A percentile compares a stretch with the other conserved stretches of the same genome.
Evolutionary conservation across 1,140 invertebrate species (phyloP).

Genomic region (Heliconius hermathena): DNA sequence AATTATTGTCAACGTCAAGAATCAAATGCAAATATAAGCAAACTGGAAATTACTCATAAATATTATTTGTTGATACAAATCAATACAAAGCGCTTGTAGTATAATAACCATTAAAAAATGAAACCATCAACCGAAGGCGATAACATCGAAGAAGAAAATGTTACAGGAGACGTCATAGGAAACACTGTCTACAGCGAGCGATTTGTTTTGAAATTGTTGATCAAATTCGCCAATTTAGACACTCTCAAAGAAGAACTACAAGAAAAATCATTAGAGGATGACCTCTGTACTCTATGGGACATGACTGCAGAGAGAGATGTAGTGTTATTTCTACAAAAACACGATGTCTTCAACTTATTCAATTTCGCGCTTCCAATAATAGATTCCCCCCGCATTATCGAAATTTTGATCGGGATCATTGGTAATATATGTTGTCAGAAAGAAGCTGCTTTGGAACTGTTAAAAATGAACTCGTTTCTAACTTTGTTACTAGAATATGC

Average conservation of each 20-base stretch:
- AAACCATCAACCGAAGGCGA: constrained; percentile 51
- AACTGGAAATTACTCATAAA: background rate
- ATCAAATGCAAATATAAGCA: background rate
- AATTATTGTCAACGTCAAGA: background rate
- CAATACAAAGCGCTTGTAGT: background rate
- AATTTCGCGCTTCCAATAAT: constrained; percentile 77
- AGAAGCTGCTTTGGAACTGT: constrained; percentile 73
- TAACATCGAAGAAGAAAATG: constrained; percentile 45
- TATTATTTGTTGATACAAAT: background rate
- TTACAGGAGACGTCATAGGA: constrained; percentile 86
- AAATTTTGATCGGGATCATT: constrained; percentile 88
- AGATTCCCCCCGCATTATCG: constrained; percentile 82
- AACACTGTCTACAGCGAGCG: constrained; percentile 88
- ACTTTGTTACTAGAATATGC: constrained; percentile 82
- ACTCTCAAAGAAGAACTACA: constrained; percentile 76
- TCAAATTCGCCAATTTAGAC: constrained; percentile 80
- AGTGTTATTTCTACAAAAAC: constrained; percentile 84
- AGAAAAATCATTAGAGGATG: constrained; percentile 84
- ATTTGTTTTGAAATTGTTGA: constrained; percentile 86
- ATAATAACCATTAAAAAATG: constrained; percentile 48
- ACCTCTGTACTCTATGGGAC: constrained; percentile 89
- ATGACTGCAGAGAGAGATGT: constrained; percentile 89
- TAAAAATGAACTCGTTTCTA: constrained; percentile 71
- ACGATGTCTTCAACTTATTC: constrained; percentile 84
- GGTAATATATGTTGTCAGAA: constrained; percentile 87